Conservation (phyloP, 2,797 vertebrate species). For the Argyrosomus regius region DNA sequence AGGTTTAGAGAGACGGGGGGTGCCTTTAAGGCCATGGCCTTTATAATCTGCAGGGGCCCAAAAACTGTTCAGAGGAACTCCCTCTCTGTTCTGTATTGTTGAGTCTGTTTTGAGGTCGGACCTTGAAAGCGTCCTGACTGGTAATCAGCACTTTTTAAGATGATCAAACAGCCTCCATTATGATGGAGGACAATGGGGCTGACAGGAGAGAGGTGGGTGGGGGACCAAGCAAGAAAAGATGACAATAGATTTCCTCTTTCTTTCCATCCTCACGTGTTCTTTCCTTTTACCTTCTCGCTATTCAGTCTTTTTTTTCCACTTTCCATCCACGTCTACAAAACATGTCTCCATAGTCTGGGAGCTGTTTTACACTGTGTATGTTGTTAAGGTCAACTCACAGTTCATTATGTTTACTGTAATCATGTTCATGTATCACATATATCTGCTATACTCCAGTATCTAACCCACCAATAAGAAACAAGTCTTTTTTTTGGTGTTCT, state of each 20-base stretch:
- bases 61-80: slow-evolving; percentile 58
- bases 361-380: background rate
- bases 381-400: background rate
- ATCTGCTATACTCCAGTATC: no score
- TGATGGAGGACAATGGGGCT: slow-evolving; percentile 70
- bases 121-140: slow-evolving; percentile 77
- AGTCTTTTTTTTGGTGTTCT: no score
- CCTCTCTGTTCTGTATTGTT: slow-evolving; percentile 59
- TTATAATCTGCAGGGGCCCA: slow-evolving; percentile 56
- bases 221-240: slow-evolving; percentile 27
- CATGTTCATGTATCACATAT: no score
- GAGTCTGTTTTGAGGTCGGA: slow-evolving; percentile 63
- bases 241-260: slow-evolving; percentile 66
- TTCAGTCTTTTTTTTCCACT: background rate
- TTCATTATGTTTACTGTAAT: no score
- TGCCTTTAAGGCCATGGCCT: slow-evolving; percentile 35
- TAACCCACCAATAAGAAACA: no score
- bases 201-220: slow-evolving; percentile 52
- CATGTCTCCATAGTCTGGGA: no score
- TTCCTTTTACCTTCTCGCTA: background rate
- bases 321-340: background rate
- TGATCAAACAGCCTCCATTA: slow-evolving; percentile 78
- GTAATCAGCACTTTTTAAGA: slow-evolving; percentile 73
- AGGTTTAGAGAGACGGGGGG: slow-evolving; percentile 23
- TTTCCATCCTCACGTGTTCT: slow-evolving; percentile 37